Base-by-base conservation (phyloP, 2,888 invertebrate species). In the Cantharis rufa region DNA sequence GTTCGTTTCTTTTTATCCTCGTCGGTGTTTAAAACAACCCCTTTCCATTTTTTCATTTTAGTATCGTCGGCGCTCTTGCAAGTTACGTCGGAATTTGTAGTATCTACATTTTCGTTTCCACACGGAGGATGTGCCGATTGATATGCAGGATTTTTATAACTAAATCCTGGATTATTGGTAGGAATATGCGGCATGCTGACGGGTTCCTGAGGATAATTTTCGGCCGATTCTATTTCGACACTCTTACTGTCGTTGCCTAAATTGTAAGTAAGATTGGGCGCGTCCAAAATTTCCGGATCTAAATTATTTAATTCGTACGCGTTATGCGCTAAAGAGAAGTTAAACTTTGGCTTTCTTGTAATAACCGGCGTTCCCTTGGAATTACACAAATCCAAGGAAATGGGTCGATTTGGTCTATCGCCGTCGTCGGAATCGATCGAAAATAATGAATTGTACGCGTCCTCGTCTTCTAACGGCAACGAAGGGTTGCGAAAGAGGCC, bases 41-140 rank as follows among this genome's bases (percentile, higher is more conserved):
- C 94, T 87, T 94, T 94, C 94, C 95, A 94, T 89, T 94, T 95
- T 83, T 93, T 90, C 83, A 94, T 83, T 48, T 84, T 85, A 72
- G 80, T 81, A 70, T 92, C 91, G 81, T 92, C 91, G 15, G 85
- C 90, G 86, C 88, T 71, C 76, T 81, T 70, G 13, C 66, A 66
- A 63, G 69, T 75, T 63, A 61, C 64, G 16, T 80, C 71, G 62
- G 72, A 70, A 16, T 72, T 77, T 21, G 48, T 28, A 13, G 79
- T 69, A 68, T 79, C 79, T 24, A 79, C 81, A 28, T 76, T 80
- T 72, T 83, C 84, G n/a, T 81, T 83, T 63, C 82, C 84, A 79
- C 86, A 89, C 78, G 90, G 91, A 2, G 94, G 90, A 84, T 94
- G 93, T 13, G 94, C 94, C 79, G 94, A 94, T 84, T 94, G 94